Evolutionary conservation across 2,888 invertebrate species (phyloP).

Genomic region (Mylabris sibirica): DNA sequence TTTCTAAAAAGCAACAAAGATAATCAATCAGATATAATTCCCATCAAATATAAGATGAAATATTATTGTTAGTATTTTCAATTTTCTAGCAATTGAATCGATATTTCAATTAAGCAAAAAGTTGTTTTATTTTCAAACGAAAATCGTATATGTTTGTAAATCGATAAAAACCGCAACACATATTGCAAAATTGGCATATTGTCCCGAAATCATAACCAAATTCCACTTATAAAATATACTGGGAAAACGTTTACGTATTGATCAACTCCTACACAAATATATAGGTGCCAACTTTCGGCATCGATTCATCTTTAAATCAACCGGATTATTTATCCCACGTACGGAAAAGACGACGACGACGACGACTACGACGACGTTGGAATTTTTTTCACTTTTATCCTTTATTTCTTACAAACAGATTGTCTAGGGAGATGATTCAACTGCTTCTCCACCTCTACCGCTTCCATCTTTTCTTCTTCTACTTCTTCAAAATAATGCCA

Average conservation of each 20-base stretch:
- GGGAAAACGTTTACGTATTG: conserved; percentile 28
- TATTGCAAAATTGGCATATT: conserved; percentile 12
- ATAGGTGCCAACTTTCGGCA: conserved; percentile 19
- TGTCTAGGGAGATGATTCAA: conserved; percentile 4
- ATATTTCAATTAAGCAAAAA: not conserved
- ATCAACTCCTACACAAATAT: conserved; percentile 25
- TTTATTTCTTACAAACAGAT: conserved; percentile 7
- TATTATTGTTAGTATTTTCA: conserved; percentile 3
- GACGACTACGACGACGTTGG: not conserved
- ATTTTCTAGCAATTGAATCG: not conserved
- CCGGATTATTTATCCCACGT: conserved; percentile 15
- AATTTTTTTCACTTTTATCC: not conserved
- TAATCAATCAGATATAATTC: conserved; percentile 10
- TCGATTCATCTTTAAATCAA: conserved; percentile 24
- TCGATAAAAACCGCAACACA: not conserved
- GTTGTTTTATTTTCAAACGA: not conserved
- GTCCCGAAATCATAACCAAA: conserved; percentile 23
- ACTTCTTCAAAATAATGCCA: conserved; percentile 18
- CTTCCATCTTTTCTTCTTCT: not conserved
- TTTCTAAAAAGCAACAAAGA: not conserved
- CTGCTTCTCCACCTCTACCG: not conserved
- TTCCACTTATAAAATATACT: conserved; percentile 27
- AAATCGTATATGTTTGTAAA: not conserved
- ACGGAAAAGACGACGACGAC: not conserved
- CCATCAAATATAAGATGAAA: conserved; percentile 8